Base-by-base conservation (phyloP, 2,797 vertebrate species). In the Danio tinwini region DNA sequence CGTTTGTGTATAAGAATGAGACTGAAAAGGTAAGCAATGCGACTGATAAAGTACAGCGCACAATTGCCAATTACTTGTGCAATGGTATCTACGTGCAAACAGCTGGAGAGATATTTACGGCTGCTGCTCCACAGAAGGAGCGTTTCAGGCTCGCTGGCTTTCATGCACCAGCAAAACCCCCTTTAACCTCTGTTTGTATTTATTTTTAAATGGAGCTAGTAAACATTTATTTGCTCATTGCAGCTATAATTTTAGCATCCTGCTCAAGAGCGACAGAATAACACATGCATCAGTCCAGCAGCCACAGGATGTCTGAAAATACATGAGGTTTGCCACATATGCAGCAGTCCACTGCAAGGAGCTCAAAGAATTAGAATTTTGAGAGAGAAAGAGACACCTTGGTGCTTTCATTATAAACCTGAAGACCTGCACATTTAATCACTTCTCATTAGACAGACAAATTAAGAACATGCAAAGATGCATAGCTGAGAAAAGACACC, bases 191-290 rank as follows among this genome's bases (percentile, higher is more conserved):
- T 50, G 76, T 68, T 77, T 81, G 77, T 74, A 83, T 85, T 44
- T 86, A 90, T 87, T 90, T 90, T 75, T 70, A 76, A 87, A 77
- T 70, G 16, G 44, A 74, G 74, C 82, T 74, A 76, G 86, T 89
- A 89, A 91, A 91, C 90, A 91, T 88, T 90, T 86, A 89, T 90
- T 90, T 89, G 87, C 85, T 85, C 75, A 55, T 81, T 83, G 76
- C 81, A 74, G 82, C 72, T 67, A 84, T 87, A 89, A 88, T 86
- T 91, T 89, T 88, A 90, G 88, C 78, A 56, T 19, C 45, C 69
- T 69, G 84, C 70, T 82, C 76, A 56, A 73, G 83, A 73, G 47
- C 74, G 83, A 85, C 75, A 87, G 78, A 88, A 84, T 56, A 78
- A 74, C 72, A 80, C 81, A 74, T 50, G 80, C 64, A 82, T 47